Percentiles rank a stretch among this genome's conserved stretches.
These are phyloP conservation scores for Danaus chrysippus DNA, from an alignment of 2,888 invertebrate genomes.

Conservation along the genomic window DNA sequence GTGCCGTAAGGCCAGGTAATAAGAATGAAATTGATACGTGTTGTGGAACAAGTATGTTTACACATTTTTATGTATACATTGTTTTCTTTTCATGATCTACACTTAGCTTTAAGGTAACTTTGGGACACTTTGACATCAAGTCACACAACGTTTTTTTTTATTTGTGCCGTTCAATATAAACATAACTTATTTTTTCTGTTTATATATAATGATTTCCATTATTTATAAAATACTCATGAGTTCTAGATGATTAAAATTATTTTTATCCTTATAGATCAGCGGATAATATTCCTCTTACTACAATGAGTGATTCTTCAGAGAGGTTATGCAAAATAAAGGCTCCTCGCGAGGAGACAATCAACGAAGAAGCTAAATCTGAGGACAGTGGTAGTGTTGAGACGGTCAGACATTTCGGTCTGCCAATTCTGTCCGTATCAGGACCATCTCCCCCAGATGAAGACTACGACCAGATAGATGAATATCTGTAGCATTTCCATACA, in stretches of 20 bases:
- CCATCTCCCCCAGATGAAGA: slow-evolving; percentile 88
- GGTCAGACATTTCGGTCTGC: slow-evolving; percentile 83
- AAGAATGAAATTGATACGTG: slow-evolving; percentile 6
- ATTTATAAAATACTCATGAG: neutral
- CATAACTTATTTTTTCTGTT: no score
- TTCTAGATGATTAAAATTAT: neutral
- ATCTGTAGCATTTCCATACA: slow-evolving; percentile 80
- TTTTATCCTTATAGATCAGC: slow-evolving; percentile 57
- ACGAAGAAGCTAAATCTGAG: slow-evolving; percentile 71
- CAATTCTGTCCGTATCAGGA: slow-evolving; percentile 88
- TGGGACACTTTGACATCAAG: slow-evolving; percentile 14
- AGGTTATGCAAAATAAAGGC: slow-evolving; percentile 68
- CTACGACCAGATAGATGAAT: slow-evolving; percentile 80
- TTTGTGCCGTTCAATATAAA: no score
- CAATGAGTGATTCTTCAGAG: slow-evolving; percentile 74
- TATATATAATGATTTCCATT: neutral
- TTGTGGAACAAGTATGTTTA: slow-evolving; percentile 5
- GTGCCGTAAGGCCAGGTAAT: slow-evolving; percentile 86
- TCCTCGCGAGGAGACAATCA: slow-evolving; percentile 67
- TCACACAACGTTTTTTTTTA: slow-evolving; percentile 4
- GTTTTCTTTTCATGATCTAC: slow-evolving; percentile 19
- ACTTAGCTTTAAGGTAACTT: slow-evolving; percentile 23
- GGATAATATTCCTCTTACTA: slow-evolving; percentile 70
- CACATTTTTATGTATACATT: slow-evolving; percentile 16
- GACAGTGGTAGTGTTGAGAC: slow-evolving; percentile 73